Evolutionary conservation across 2,888 invertebrate species (phyloP).

Genomic region (Chouioia cunea): DNA sequence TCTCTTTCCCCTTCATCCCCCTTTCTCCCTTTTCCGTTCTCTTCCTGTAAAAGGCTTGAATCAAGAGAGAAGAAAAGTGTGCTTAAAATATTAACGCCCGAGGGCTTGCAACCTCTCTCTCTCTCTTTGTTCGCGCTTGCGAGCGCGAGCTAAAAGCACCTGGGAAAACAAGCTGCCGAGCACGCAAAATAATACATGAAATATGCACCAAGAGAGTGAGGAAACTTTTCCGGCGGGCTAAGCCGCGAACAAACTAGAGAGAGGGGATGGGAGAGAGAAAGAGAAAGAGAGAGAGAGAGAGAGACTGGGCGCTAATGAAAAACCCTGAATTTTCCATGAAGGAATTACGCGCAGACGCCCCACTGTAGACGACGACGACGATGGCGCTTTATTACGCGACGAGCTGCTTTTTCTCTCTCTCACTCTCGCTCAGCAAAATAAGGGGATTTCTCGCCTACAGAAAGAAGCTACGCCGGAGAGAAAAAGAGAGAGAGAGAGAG

Average conservation of each 20-base stretch:
- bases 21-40: constrained; percentile 37
- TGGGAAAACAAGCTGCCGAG: constrained; percentile 65
- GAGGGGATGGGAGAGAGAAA: constrained; percentile 37
- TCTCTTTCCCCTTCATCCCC: background rate
- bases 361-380: background rate
- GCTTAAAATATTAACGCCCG: constrained; percentile 69
- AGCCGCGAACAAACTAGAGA: constrained; percentile 46
- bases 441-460: constrained; percentile 26
- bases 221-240: constrained; percentile 54
- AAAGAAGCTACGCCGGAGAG: constrained; percentile 11
- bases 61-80: constrained; percentile 64
- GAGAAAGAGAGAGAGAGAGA: constrained; percentile 41
- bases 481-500: constrained; percentile 10
- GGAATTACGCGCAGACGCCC: constrained; percentile 57
- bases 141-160: constrained; percentile 55
- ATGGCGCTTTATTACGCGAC: no score
- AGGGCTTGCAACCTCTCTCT: constrained; percentile 57
- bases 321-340: constrained; percentile 68
- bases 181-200: constrained; percentile 67
- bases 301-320: constrained; percentile 63
- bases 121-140: constrained; percentile 61
- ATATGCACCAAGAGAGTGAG: constrained; percentile 59
- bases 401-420: background rate
- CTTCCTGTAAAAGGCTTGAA: constrained; percentile 47
- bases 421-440: background rate